Evolutionary conservation across 1,140 invertebrate species (phyloP).

Genomic region (Periplaneta americana): DNA sequence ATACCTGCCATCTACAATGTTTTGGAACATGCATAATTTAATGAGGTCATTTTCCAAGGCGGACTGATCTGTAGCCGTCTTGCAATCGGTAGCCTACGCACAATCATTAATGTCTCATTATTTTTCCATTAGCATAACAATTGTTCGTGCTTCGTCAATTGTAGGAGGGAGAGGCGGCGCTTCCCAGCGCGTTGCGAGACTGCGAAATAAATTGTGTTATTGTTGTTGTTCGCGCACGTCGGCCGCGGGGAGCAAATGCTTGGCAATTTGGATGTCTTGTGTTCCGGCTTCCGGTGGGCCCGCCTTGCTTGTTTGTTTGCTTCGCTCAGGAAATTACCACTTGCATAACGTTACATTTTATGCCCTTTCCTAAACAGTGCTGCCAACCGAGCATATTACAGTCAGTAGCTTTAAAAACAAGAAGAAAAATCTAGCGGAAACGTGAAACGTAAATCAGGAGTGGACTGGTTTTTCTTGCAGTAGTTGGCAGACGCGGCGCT

Average conservation of each 20-base stretch:
- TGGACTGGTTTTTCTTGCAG: not conserved
- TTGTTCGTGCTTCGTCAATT: not conserved
- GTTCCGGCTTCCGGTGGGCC: conserved; percentile 4
- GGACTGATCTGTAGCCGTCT: too few species aligned
- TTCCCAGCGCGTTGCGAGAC: not conserved
- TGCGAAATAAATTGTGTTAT: not conserved
- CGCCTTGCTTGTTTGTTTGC: not conserved
- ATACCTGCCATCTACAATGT: too few species aligned
- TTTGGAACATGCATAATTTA: too few species aligned
- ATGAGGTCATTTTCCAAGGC: too few species aligned
- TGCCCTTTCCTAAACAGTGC: conserved; percentile 13
- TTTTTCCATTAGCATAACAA: not conserved
- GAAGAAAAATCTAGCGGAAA: conserved; percentile 4
- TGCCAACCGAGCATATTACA: conserved; percentile 6
- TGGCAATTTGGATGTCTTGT: conserved; percentile 16
- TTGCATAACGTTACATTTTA: conserved; percentile 13
- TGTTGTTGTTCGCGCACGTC: conserved; percentile 6
- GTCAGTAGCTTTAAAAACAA: not conserved
- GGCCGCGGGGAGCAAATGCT: conserved; percentile 2
- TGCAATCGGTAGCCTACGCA: not conserved
- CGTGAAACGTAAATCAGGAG: conserved; percentile 11
- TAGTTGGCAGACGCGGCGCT: not conserved
- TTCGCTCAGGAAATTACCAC: conserved; percentile 9
- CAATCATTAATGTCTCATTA: not conserved
- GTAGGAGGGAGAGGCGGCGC: not conserved